Evolutionary conservation across 2,797 vertebrate species (phyloP).

Genomic region (Diglossa cyanea): DNA sequence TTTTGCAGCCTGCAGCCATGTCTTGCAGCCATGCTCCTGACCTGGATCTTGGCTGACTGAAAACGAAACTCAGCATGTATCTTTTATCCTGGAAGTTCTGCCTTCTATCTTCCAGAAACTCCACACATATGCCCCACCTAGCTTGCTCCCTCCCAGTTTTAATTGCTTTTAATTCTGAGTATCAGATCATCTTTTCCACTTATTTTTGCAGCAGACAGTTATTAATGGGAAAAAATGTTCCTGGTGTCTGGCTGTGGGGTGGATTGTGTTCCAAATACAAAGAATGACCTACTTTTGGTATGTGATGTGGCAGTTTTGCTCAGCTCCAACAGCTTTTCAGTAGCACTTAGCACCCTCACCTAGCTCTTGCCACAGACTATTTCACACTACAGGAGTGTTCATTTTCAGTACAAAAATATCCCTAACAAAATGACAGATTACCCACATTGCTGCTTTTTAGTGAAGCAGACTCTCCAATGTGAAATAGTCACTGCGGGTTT

Average conservation of each 20-base stretch:
- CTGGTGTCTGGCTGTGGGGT: conserved; percentile 6
- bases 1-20: neutral
- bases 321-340: neutral
- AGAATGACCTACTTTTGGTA: neutral
- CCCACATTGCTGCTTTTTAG: conserved; percentile 23
- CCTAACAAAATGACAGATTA: neutral
- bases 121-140: neutral
- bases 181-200: conserved; percentile 16
- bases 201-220: conserved; percentile 33
- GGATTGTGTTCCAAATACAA: neutral
- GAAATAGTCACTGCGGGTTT: conserved; percentile 33
- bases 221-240: conserved; percentile 17
- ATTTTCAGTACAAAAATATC: conserved; percentile 39
- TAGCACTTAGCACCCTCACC: conserved; percentile 47
- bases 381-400: neutral
- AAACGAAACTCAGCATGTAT: neutral
- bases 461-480: conserved; percentile 23
- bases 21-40: neutral
- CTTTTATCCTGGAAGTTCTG: neutral
- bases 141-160: neutral
- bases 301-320: conserved; percentile 30
- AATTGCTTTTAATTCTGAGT: conserved; percentile 14
- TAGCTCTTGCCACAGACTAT: conserved; percentile 2
- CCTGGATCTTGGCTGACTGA: neutral
- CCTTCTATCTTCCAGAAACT: neutral